Base-by-base conservation (phyloP, 1,140 invertebrate genomes). In the Venturia canescens region DNA sequence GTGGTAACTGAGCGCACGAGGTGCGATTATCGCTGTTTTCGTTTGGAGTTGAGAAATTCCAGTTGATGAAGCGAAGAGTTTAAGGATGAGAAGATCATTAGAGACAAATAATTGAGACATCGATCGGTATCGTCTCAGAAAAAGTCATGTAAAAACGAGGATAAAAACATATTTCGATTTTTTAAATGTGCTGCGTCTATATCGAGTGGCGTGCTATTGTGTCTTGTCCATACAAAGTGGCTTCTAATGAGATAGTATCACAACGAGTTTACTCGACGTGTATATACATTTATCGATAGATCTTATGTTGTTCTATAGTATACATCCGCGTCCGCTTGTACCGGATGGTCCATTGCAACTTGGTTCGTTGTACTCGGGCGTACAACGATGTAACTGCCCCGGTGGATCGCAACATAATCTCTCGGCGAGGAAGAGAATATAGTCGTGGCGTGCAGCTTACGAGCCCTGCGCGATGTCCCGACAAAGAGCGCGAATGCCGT, bases 361-460 rank as follows among this genome's bases (percentile, higher is more conserved):
- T 63, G 1, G 27, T 69, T 69, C 66, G 26, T 69, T 69, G 66
- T 31, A 69, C 66, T 69, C 16, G 29, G 21, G n/a, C 15, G 29
- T 69, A 31, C 66, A 69, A 69, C 66, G 66, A 69, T 31, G 66
- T 69, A 69, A 69, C 66, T 69, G 31, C n/a, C 66, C 66, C n/a
- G 15, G 27, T 31, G 66, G 29, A 69, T 69, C 66, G 26, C 66
- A 31, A 31, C 66, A 69, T 31, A 31, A 69, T 69, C 66, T 69
- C 66, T 31, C 18, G 13, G 29, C 27, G 66, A 16, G 26, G 13
- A 27, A 29, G 26, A 69, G 29, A 29, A 69, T 69, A 13, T 69
- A 69, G 66, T 69, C 60, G 60, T 63, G 60, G 21, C n/a, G 66
- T 31, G 29, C 27, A 31, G 21, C 66, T 69, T 27, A 31, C 29